Conservation (phyloP, 2,888 invertebrate genomes). For the Nomada lathburiana region DNA sequence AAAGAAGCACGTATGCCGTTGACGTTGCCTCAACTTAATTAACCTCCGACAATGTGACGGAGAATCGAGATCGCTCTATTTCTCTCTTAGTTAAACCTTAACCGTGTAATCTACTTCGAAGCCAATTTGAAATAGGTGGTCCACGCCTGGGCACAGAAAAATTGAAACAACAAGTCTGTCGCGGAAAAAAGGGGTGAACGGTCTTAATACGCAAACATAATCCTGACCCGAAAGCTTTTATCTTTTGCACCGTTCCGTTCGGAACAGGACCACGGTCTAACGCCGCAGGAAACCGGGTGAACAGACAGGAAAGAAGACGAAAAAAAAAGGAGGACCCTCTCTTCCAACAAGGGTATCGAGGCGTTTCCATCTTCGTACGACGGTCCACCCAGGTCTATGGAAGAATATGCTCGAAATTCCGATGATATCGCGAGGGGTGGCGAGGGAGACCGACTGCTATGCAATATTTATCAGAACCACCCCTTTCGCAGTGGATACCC, state of each 20-base stretch:
- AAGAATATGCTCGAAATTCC: conserved; percentile 51
- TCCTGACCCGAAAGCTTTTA: neutral
- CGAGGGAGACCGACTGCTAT: conserved; percentile 39
- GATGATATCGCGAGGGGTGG: neutral
- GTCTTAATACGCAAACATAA: conserved; percentile 1
- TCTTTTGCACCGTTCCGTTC: conserved; percentile 4
- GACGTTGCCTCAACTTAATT: conserved; percentile 17
- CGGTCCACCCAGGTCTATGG: conserved; percentile 8
- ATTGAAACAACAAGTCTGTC: too few species aligned
- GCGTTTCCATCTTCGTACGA: conserved; percentile 10
- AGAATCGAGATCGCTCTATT: neutral
- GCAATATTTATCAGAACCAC: conserved; percentile 62
- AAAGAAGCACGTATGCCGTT: conserved; percentile 13
- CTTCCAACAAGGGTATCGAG: neutral
- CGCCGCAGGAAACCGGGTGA: neutral
- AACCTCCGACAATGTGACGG: neutral
- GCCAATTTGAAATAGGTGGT: neutral
- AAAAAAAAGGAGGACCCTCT: conserved; percentile 18
- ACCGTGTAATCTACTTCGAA: neutral
- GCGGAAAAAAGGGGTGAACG: neutral
- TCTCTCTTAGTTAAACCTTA: neutral
- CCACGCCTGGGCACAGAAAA: too few species aligned
- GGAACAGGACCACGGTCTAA: neutral
- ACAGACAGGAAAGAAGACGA: neutral
- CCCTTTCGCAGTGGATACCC: conserved; percentile 32